Base-by-base conservation (phyloP, 37 sponge, comb jelly and placozoan species). In the Amphimedon queenslandica region DNA sequence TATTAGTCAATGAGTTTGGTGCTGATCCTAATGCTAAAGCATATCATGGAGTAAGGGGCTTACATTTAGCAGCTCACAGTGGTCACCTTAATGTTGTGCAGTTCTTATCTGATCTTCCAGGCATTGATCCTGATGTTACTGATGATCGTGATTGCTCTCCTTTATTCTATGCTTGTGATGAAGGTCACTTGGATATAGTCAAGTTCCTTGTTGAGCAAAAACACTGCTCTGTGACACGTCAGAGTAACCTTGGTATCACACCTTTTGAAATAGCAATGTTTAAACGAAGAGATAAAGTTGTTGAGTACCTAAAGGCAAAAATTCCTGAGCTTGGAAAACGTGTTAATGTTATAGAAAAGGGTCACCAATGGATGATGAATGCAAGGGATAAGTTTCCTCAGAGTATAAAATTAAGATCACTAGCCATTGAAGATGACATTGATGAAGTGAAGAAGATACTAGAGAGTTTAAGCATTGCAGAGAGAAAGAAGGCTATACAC, bases 111-210 rank as follows among this genome's bases (percentile, higher is more conserved):
- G 3, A 42, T 11, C 75, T 37, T 38, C 64, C 61, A 30, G 63
- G 47, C 33, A 73, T 58, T 61, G 30, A 37, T 5, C 40, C 76
- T 13, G 76, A 75, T 25, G 33, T 37, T 1, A 25, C 40, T 10
- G 85, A 88, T 64, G 43, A 42, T 42, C 69, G 78, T 27, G 65
- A 63, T 4, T 74, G 78, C 23, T 79, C 73, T 2, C 80, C 94
- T 21, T 30, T 81, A 27, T 75, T 73, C 35, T 24, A 65, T 67
- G 67, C 82, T 23, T 47, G 74, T 2, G 23, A 32, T 23, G 16
- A 23, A 40, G 82, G 82, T 3, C 69, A 73, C 69, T 36, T 81
- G 40, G 69, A 64, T 20, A 43, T 74, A 24, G 82, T 81, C 34
- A 51, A 81, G 42, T 81, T 58, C 58, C 75, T 81, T 35, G 63